Evolutionary conservation across 2,797 vertebrate genomes (phyloP), one percentile per base, ranked within the genome.

Genomic region (Lepidocolaptes lacrymiger): DNA sequence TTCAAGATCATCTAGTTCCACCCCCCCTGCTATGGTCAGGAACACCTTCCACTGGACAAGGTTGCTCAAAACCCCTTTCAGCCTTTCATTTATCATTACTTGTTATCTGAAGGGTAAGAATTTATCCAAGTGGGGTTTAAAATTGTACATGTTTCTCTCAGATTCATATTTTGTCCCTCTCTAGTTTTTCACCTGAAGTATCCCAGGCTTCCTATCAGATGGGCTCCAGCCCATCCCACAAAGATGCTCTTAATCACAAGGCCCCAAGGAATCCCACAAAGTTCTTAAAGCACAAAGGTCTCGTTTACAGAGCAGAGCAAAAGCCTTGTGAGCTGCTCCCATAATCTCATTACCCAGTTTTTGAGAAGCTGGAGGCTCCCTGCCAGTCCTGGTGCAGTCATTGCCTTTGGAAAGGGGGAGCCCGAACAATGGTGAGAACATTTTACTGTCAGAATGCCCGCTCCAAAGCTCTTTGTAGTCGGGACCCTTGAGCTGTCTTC

Each of bases 401-500:
- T 28, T 82, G 75, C 67, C 34, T 81, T 84, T 7, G 15, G 79
- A 92, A 66, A 61, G 39, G 52, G 71, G 71, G 76, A 84, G 62
- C 80, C 55, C 23, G 48, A 86, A 79, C 82, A 94, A 89, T 86
- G 44, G 68, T 91, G 85, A 90, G 91, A 81, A 39, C 51, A 63
- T 44, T 89, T 85, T 44, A 68, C 55, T 93, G 91, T 92, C 93
- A 73, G 41, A 51, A 48, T 1, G 73, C 62, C 78, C 2, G 12
- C 73, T 88, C 85, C 58, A 27, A 66, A 88, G 83, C 79, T 79
- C 88, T 90, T 93, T 91, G 85, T 88, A 86, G 85, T 59, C 62
- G 0, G 22, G 89, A 75, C 85, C 62, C 76, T 92, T 49, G 66
- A 94, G 78, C 91, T 78, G 68, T 74, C 85, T 14, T 59, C 87